Base-by-base conservation (phyloP, 2,888 invertebrate genomes). In the Xanthorhoe spadicearia region DNA sequence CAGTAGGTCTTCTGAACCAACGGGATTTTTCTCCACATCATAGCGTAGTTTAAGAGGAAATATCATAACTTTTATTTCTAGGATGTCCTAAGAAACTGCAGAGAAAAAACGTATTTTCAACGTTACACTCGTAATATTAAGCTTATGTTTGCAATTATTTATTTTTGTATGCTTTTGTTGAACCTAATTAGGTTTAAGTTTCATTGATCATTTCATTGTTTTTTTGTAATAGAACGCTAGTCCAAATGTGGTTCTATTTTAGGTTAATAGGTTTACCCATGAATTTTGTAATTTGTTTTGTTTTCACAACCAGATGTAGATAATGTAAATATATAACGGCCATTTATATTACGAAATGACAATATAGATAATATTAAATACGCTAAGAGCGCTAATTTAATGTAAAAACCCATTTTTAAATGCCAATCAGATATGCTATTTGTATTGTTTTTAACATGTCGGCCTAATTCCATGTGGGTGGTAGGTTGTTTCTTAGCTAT, bases 291-390 rank as follows among this genome's bases (percentile, higher is more conserved):
- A 46, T 32, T 59, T 38, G 3, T 18, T 17, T 53, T 19, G 18
- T 54, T 15, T 19, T 48, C 5, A 54, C 6, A 59, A 53, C 32
- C 54, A 10, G 4, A 18, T 66, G 60, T 64, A 68, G 18, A 61
- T 71, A 69, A 35, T 72, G 72, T 74, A 74, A 65, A 72, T 73
- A 73, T 66, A 68, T 55, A 17, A 66, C 53, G 72, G 74, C 74
- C 74, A 73, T 74, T 65, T 68, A 70, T 65, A 74, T 71, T 73
- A 75, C 76, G 68, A 69, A 71, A 73, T 72, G 73, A 77, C 75
- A 75, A 77, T 77, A 75, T 74, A 75, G 75, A 66, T 70, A 73
- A 68, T 63, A 38, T 72, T 68, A 72, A 66, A 68, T 32, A 66
- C 73, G 75, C 76, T 75, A 66, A 70, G 74, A 77, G 76, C 75